Conservation (phyloP, 2,888 invertebrate genomes). For the Nineta flava region DNA sequence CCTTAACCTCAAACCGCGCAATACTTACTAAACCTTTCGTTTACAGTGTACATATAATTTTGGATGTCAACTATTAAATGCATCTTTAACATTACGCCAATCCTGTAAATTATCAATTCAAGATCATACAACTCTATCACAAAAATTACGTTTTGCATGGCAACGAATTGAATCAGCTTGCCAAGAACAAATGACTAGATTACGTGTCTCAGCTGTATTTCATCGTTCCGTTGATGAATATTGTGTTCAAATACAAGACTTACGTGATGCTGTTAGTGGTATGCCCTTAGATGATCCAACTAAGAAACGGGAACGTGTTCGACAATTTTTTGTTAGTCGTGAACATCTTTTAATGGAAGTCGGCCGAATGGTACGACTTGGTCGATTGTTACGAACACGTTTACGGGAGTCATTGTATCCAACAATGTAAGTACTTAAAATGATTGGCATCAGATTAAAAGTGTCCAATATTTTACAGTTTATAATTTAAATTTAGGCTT, state of each 20-base stretch:
- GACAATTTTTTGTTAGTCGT: slow-evolving; percentile 38
- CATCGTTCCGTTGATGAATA: slow-evolving; percentile 52
- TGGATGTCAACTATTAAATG: slow-evolving; percentile 60
- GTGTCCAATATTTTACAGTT: too few species aligned
- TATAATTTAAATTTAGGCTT: too few species aligned
- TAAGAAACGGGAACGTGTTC: slow-evolving; percentile 29
- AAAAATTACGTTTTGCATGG: slow-evolving; percentile 49
- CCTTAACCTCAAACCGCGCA: too few species aligned
- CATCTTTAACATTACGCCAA: slow-evolving; percentile 52
- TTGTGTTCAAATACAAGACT: slow-evolving; percentile 40
- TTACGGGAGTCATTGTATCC: slow-evolving; percentile 42
- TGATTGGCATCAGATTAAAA: too few species aligned
- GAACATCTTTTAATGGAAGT: slow-evolving; percentile 53
- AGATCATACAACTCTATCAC: slow-evolving; percentile 36
- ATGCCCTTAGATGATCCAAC: slow-evolving; percentile 28
- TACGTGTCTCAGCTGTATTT: slow-evolving; percentile 60
- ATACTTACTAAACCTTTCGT: slow-evolving; percentile 1
- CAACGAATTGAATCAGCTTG: slow-evolving; percentile 48
- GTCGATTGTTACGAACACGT: slow-evolving; percentile 46
- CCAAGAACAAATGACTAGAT: slow-evolving; percentile 59
- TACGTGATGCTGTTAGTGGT: slow-evolving; percentile 38
- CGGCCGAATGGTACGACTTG: slow-evolving; percentile 52
- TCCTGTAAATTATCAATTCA: slow-evolving; percentile 48
- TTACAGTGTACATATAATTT: slow-evolving; percentile 64
- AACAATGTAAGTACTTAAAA: slow-evolving; percentile 1